Conservation (phyloP, 2,113 vertebrate genomes). For the Dipodomys merriami region DNA sequence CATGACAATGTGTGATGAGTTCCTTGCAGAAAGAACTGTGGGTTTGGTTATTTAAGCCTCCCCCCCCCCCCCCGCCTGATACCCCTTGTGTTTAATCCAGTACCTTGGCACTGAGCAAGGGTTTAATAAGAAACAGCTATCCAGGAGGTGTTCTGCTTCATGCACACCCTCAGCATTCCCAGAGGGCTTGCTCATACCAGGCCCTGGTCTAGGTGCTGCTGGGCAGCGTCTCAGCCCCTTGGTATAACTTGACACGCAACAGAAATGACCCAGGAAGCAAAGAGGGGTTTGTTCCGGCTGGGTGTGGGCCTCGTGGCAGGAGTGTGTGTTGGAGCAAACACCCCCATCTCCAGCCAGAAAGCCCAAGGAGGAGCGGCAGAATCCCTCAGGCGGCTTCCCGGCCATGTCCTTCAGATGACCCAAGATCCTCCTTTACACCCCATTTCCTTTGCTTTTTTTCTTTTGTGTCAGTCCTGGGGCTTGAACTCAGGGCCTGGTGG, state of each 20-base stretch:
- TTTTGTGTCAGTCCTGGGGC: no score
- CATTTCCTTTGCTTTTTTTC: no score
- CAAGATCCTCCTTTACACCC: background rate
- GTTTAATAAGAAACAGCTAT: background rate
- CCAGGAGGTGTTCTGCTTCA: background rate
- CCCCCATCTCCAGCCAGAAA: background rate
- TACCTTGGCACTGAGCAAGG: background rate
- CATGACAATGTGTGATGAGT: background rate
- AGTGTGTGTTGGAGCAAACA: background rate
- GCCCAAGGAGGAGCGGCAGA: no score
- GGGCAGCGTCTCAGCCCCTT: background rate
- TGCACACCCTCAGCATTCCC: background rate
- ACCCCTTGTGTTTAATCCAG: background rate
- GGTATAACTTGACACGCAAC: background rate
- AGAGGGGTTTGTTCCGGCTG: background rate
- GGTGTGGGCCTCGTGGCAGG: background rate
- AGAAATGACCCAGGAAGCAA: background rate
- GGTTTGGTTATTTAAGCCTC: background rate
- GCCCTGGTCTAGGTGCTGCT: background rate
- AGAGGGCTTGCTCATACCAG: background rate
- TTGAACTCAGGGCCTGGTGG: no score
- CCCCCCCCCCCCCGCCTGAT: background rate
- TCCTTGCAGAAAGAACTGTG: background rate
- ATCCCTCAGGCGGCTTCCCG: no score
- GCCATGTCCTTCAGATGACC: background rate